Evolutionary conservation across 2,797 vertebrate species (phyloP), one percentile per base, ranked within the genome.

Genomic region (Uromys caudimaculatus): DNA sequence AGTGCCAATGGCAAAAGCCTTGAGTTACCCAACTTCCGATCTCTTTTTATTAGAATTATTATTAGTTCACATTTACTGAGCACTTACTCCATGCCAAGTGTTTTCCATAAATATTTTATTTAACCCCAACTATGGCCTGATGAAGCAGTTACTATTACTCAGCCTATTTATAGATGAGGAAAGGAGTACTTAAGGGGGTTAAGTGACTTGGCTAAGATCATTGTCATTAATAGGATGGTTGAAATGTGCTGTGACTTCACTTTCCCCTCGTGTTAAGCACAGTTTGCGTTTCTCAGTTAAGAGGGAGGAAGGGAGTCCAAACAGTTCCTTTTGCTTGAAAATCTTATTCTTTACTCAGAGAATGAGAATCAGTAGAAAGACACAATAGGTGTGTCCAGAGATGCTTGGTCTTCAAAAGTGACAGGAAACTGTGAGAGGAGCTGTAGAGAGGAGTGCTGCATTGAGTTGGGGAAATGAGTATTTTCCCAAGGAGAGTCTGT

Each of bases 91-190:
- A 3, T 41, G 56, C n/a, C 56, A 93, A 83, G 56, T 78, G 41
- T n/a, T 96, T 94, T 67, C 32, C 50, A 83, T 96, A 93, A 94
- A 73, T 96, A 88, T 76, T 96, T 96, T 89, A 91, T 95, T 94
- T 93, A 76, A 64, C 29, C 71, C 56, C 78, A 92, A 71, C 11
- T 32, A n/a, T 76, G 96, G 64, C 94, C 21, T 7, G 35, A 81
- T 35, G 67, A 75, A 64, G 81, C 44, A 52, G 38, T 94, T 81
- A 35, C 38, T 93, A 21, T 79, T 86, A 50, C 89, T 69, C 81
- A 41, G 77, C 75, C 82, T 85, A 41, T 73, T 97, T 90, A 44
- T 56, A 32, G 64, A 85, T 27, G 60, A 90, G 77, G 44, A 95
- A 88, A 75, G 16, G 32, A 50, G 23, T 64, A 50, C 58, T 76